Conservation (phyloP, 1,140 invertebrate species). For the Pachypeltis micranthus region DNA sequence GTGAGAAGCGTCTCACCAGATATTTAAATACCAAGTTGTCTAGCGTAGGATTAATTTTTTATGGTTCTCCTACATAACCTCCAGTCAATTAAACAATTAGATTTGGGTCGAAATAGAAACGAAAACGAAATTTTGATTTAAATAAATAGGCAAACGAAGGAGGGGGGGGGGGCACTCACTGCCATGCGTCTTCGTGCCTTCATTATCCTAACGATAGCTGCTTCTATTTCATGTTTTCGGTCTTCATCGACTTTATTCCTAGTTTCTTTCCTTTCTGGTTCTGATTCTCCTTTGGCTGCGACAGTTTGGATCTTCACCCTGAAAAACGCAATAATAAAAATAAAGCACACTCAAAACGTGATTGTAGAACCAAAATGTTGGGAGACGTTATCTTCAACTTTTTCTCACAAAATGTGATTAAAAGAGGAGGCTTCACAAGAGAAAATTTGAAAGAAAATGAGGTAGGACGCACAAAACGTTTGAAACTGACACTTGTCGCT, state of each 20-base stretch:
- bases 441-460: no score
- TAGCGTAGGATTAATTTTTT: no score
- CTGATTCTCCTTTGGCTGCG: conserved; percentile 93
- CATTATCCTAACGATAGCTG: conserved; percentile 99
- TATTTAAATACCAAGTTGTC: no score
- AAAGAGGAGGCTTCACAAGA: no score
- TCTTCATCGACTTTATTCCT: conserved; percentile 96
- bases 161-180: conserved; percentile 44
- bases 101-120: neutral
- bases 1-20: no score
- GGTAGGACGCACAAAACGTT: no score
- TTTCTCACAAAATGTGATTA: no score
- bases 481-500: no score
- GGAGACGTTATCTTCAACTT: no score
- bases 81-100: neutral
- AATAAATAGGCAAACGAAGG: neutral
- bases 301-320: conserved; percentile 90
- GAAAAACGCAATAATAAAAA: conserved; percentile 28
- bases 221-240: conserved; percentile 98
- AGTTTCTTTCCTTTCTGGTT: conserved; percentile 95
- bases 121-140: conserved; percentile 16
- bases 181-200: conserved; percentile 92
- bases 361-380: neutral
- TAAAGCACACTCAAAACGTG: no score
- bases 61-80: no score